Base-by-base conservation (phyloP, 2,113 vertebrate species). In the Coreoperca whiteheadi region DNA sequence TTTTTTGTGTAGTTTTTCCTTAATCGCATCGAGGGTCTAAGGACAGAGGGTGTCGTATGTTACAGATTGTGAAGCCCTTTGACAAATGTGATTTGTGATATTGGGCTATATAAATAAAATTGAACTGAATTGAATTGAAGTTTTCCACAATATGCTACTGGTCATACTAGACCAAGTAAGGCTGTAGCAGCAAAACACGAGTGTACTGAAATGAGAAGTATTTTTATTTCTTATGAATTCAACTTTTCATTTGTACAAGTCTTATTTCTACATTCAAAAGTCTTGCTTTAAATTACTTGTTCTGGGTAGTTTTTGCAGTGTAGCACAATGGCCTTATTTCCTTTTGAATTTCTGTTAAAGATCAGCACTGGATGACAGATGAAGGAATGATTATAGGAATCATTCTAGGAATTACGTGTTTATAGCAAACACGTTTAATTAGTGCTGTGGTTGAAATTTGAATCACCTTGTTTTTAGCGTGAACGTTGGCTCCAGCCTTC, bases 401-500 rank as follows among this genome's bases (percentile, higher is more conserved):
- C 5, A 32, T n/a, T n/a, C n/a, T n/a, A n/a, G n/a, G n/a, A n/a
- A n/a, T n/a, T n/a, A n/a, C n/a, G n/a, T n/a, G 48, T 21, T 61
- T 3, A 15, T 2, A 61, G 25, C 11, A n/a, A 63, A 74, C 21
- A 7, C 0, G 5, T 81, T 74, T 39, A 68, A 74, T 39, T 5
- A 51, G 5, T 18, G 15, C 21, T 37, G 11, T 23, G n/a, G 28
- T 12, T 54, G 21, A 50, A 50, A 54, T 37, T 1, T 16, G 8
- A 6, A 3, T 84, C 50, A 99, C 98, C 98, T 99, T 98, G 95
- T 99, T 99, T 89, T 96, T 99, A 83, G 97, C 97, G 48, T 99
- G 97, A 82, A 97, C 96, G 0, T 98, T 98, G 88, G 97, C 98
- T 82, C 98, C 98, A 23, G 97, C 97, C 95, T 99, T 99, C 94